A percentile compares a stretch with the other conserved stretches of the same genome.
phyloP scores from a whole-genome alignment of 2,888 invertebrate genomes.

The Atrina japonica region DNA sequence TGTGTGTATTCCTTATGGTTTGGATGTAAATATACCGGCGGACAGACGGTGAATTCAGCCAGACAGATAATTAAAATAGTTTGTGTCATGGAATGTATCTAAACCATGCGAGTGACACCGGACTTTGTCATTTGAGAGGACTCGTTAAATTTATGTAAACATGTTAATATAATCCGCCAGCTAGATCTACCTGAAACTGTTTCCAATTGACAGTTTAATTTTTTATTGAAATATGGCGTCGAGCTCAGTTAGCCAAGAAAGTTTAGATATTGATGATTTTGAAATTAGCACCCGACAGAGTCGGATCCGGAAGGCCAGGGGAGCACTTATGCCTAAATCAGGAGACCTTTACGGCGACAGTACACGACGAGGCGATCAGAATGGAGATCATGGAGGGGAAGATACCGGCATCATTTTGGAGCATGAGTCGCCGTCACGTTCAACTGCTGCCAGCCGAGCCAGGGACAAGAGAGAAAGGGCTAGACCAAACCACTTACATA shows the following conservation, averaged over 20 bases:
- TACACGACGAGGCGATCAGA: conserved; percentile 52
- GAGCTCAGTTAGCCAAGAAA: conserved; percentile 84
- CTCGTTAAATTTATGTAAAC: no score
- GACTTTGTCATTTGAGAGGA: no score
- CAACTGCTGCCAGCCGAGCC: conserved; percentile 64
- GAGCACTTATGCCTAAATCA: conserved; percentile 44
- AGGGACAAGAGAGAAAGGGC: conserved; percentile 81
- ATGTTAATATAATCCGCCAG: no score
- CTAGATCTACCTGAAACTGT: no score
- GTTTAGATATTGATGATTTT: conserved; percentile 83
- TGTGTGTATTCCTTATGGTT: no score
- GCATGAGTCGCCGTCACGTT: conserved; percentile 81
- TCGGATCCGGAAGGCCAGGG: conserved; percentile 82
- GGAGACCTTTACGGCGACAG: conserved; percentile 46
- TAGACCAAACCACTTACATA: conserved; percentile 82
- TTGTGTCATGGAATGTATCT: no score
- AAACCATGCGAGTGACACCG: no score
- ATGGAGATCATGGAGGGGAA: conserved; percentile 56
- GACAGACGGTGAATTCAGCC: no score
- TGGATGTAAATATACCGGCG: no score
- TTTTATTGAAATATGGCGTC: conserved; percentile 83
- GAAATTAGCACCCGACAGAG: conserved; percentile 83
- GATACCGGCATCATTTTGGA: conserved; percentile 52
- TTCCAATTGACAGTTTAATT: no score
- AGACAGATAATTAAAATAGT: no score